Base-by-base conservation (phyloP, 2,888 invertebrate species). In the Drosophila meridiana region DNA sequence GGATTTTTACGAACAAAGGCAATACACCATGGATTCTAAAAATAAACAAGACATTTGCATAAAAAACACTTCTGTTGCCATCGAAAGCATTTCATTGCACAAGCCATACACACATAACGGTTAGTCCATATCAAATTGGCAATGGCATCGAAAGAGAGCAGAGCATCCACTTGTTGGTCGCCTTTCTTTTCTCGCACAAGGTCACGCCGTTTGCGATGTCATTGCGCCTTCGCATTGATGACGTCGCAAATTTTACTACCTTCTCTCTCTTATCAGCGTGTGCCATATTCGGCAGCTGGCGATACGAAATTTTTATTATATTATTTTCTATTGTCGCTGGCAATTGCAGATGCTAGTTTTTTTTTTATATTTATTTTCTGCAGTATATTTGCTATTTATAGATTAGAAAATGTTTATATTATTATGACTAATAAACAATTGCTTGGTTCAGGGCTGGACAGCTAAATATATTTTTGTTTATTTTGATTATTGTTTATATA, bases 161-260 rank as follows among this genome's bases (percentile, higher is more conserved):
- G 34, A 53, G 47, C 26, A 47, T 67, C 86, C 86, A 85, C 88
- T 89, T 85, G 89, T 89, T 85, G 85, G 75, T 70, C 63, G 66
- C 63, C 65, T 55, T 57, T 62, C 11, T 57, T 26, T 47, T 28
- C 36, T 48, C 11, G 42, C 52, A 71, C 85, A 85, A 85, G 86
- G 89, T 89, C 89, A 84, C 53, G 43, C 40, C 30, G 66, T n/a
- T 50, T 50, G 50, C 52, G 43, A 68, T 63, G 73, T 81, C 82
- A 81, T 59, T 81, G 78, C 26, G 62, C 74, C 60, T 26, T 40
- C 50, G 64, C 45, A 43, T 58, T 63, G 70, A 68, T 59, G 73
- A 57, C 73, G 68, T 59, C 59, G 74, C 43, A 58, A 26, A 30
- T 57, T 26, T 14, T 30, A 59, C 28, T 72, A 50, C 30, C 36